Conservation (phyloP, 1,140 invertebrate species). For the Uloborus diversus region DNA sequence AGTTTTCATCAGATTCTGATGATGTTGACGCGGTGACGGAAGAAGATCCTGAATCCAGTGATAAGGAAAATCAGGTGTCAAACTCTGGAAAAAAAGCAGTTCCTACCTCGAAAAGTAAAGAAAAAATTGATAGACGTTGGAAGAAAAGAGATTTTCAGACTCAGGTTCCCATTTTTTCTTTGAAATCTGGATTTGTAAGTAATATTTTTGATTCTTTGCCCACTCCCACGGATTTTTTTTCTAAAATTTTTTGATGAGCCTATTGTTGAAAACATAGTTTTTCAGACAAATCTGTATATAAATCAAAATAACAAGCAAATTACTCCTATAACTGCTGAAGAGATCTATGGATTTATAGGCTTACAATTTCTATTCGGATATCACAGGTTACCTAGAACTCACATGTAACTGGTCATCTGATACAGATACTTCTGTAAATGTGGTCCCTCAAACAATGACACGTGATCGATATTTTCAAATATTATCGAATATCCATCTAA, state of each 20-base stretch:
- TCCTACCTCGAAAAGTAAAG: constrained; percentile 26
- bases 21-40: constrained; percentile 26
- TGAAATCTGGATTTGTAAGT: constrained; percentile 18
- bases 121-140: constrained; percentile 25
- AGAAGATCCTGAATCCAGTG: constrained; percentile 19
- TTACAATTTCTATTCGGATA: neutral
- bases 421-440: constrained; percentile 1
- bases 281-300: constrained; percentile 23
- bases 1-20: constrained; percentile 32
- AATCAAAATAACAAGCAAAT: constrained; percentile 11
- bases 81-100: constrained; percentile 17
- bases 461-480: neutral
- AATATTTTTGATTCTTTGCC: constrained; percentile 9
- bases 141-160: constrained; percentile 29
- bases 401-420: constrained; percentile 2
- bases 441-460: neutral
- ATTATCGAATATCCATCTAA: constrained; percentile 5
- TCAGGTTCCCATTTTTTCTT: constrained; percentile 28
- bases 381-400: neutral
- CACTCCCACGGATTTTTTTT: constrained; percentile 18
- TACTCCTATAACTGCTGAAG: neutral
- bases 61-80: constrained; percentile 19
- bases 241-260: constrained; percentile 15
- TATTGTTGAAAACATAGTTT: constrained; percentile 11
- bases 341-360: neutral